A percentile compares a stretch with the other conserved stretches of the same genome.
Conservation (phyloP, 2,888 invertebrate genomes). For the Ectemnius continuus region DNA sequence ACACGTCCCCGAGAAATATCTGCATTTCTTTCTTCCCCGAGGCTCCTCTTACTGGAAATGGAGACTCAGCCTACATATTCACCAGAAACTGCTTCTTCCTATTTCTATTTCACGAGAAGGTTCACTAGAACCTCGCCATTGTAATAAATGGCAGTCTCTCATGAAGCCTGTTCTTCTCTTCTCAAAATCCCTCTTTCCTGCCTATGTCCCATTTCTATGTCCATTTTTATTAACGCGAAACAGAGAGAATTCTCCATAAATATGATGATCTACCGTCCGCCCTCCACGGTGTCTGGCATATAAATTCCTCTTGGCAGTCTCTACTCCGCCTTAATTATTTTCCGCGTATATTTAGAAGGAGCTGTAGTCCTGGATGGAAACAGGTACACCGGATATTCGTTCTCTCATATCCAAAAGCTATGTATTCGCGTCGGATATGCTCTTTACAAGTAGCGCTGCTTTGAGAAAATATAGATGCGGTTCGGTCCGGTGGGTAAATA, state of each 20-base stretch:
- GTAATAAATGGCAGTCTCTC: too few relatives aligned
- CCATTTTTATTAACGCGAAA: constrained; percentile 1
- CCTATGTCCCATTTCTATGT: not conserved
- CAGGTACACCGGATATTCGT: constrained; percentile 7
- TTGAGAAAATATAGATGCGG: constrained; percentile 22
- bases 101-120: too few relatives aligned
- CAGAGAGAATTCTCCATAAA: not conserved
- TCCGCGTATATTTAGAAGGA: not conserved
- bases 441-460: too few relatives aligned
- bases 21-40: too few relatives aligned
- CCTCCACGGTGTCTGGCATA: not conserved
- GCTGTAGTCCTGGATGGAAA: not conserved
- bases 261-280: not conserved
- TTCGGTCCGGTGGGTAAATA: constrained; percentile 12
- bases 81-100: too few relatives aligned
- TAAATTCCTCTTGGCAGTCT: not conserved
- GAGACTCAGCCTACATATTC: too few relatives aligned
- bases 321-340: not conserved
- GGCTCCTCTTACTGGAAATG: too few relatives aligned
- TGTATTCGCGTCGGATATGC: not conserved
- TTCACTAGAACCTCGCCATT: too few relatives aligned
- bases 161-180: too few relatives aligned
- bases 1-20: too few relatives aligned
- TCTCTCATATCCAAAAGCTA: constrained; percentile 19
- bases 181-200: too few relatives aligned